Evolutionary conservation across 2,888 invertebrate species (phyloP).

Genomic region (Thysanoteuthis rhombus): DNA sequence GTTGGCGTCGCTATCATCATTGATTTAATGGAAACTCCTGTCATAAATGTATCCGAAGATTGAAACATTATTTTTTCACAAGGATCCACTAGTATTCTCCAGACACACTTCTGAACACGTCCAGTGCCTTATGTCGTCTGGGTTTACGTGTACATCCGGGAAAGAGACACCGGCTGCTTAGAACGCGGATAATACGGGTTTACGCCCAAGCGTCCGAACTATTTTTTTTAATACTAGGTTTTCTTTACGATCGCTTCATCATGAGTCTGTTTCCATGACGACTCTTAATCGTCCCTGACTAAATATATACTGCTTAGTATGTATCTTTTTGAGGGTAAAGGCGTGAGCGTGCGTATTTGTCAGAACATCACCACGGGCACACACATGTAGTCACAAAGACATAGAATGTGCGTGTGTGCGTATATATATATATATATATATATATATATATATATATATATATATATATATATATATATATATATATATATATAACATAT

Average conservation of each 20-base stretch:
- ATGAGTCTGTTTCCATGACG: background rate
- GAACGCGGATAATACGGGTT: background rate
- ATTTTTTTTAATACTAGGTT: conserved; percentile 1
- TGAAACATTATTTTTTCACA: too few relatives aligned
- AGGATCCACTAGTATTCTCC: too few relatives aligned
- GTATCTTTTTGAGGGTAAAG: background rate
- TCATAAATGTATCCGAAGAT: background rate
- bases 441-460: conserved; percentile 1
- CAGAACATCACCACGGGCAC: background rate
- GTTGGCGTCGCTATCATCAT: background rate
- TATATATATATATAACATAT: background rate
- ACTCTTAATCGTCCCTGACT: background rate
- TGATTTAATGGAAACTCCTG: background rate
- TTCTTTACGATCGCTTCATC: background rate
- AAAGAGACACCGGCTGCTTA: background rate
- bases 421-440: conserved; percentile 16
- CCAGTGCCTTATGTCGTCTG: background rate
- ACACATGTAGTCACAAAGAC: background rate
- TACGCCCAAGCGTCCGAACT: background rate
- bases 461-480: background rate
- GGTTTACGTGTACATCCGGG: background rate
- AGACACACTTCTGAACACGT: background rate
- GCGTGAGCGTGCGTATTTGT: background rate
- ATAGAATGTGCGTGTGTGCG: background rate
- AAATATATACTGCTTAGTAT: background rate